Percentiles rank a stretch among this genome's conserved stretches.
phyloP scores from a whole-genome alignment of 2,113 vertebrate species.

The Eptesicus fuscus region DNA sequence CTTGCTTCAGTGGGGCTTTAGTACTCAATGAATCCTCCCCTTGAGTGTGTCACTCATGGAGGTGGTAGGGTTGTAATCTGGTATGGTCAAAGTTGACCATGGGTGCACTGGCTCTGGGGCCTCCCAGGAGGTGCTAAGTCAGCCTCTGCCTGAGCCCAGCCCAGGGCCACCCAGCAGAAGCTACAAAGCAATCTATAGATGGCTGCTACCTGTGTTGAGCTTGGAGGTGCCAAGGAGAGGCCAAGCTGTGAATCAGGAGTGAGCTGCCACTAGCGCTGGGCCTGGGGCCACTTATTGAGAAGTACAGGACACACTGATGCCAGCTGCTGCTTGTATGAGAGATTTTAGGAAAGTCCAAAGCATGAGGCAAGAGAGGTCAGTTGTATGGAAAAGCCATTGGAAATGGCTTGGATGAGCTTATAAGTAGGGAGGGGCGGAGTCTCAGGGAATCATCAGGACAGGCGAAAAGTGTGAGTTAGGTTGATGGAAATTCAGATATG shows the following conservation, averaged over 20 bases:
- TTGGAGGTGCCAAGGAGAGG: not conserved
- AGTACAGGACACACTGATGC: not conserved
- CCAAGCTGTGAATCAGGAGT: not conserved
- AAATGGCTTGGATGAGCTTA: not conserved
- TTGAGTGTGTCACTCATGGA: not conserved
- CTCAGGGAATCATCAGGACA: not conserved
- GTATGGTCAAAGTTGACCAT: not conserved
- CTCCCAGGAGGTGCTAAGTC: not conserved
- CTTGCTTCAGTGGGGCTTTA: not conserved
- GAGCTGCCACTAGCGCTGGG: not conserved
- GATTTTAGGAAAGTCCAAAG: not conserved
- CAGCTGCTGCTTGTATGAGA: not conserved
- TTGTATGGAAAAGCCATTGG: not conserved
- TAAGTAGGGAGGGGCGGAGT: not conserved
- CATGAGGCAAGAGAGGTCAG: not conserved
- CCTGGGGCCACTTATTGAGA: not conserved
- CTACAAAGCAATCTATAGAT: not conserved
- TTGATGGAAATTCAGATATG: not conserved
- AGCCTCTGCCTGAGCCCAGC: not conserved
- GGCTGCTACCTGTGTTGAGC: not conserved
- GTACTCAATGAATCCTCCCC: not conserved
- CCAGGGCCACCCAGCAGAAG: not conserved
- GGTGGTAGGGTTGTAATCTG: not conserved
- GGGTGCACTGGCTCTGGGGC: not conserved
- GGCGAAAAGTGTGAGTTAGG: not conserved